Conservation (phyloP, 2,797 vertebrate genomes). For the Gila robusta region DNA sequence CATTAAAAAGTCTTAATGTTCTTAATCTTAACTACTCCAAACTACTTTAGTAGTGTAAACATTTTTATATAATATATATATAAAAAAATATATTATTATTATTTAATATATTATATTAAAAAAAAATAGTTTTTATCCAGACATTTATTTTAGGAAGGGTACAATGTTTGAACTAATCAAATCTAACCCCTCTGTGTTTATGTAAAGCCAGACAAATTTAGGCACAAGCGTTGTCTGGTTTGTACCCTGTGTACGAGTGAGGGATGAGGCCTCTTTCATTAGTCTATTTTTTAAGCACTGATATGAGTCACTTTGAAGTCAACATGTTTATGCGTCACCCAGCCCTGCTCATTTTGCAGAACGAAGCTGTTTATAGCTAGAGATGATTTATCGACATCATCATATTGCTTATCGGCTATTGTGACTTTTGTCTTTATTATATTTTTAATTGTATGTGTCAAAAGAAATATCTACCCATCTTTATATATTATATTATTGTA, state of each 20-base stretch:
- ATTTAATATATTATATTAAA: no score
- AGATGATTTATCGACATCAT: background rate
- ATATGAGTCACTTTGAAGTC: background rate
- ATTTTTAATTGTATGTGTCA: background rate
- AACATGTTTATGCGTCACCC: background rate
- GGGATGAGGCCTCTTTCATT: background rate
- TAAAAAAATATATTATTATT: no score
- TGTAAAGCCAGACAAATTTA: conserved; percentile 6
- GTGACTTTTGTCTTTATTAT: no score
- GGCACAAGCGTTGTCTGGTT: background rate
- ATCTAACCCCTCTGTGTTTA: background rate
- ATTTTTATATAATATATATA: no score
- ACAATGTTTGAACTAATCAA: background rate
- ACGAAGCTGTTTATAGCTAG: background rate
- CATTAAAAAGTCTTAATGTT: no score
- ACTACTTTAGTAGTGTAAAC: background rate
- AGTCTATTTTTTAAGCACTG: background rate
- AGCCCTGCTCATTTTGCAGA: background rate
- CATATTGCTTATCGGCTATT: background rate
- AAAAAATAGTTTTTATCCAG: no score
- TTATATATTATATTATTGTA: background rate
- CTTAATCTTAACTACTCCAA: background rate
- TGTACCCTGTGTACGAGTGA: background rate
- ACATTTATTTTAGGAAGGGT: conserved; percentile 38
- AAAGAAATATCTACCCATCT: background rate